Base-by-base conservation (phyloP, 2,113 vertebrate species). In the Herpailurus yagouaroundi region DNA sequence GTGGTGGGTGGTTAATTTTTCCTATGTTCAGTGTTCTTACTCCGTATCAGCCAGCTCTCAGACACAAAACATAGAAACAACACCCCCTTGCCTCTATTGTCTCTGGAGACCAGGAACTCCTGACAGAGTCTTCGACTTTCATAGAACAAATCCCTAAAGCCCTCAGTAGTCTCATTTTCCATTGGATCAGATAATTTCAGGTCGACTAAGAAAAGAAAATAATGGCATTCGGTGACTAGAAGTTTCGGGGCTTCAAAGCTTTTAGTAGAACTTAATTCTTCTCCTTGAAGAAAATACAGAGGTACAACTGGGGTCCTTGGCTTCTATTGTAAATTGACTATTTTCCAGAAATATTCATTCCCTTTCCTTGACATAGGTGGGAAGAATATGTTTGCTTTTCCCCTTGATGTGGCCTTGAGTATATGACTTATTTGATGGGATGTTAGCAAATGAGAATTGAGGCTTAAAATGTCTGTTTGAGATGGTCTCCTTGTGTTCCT, bases 251-350 rank as follows among this genome's bases (percentile, higher is more conserved):
- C 21, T 41, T 38, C 18, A 87, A 92, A 68, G 19, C 13, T 73
- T 92, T 93, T 36, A 82, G 41, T 86, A 16, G 55, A 71, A 1
- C 2, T 55, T 41, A 85, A 18, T 48, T 74, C 60, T 68, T 29
- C 5, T 92, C 41, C 23, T n/a, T 92, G 14, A 88, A 84, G 41
- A 96, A 94, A 94, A 90, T 27, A n/a, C 1, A 83, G 27, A 94
- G 41, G 50, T 64, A 68, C 4, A 52, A 4, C 0, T 81, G 23
- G 4, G 63, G 13, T 31, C 7, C 27, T 82, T 93, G n/a, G 19
- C 13, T 74, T 83, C 41, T 82, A 3, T 31, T 86, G 4, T 48
- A 71, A 71, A 55, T 91, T 48, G 29, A 38, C 76, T 45, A 33
- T 52, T 60, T 4, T 79, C 23, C 19, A 86, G 52, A 80, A 86